Base-by-base conservation (phyloP, 2,888 invertebrate species). In the Mesorhabditis spiculigera region DNA sequence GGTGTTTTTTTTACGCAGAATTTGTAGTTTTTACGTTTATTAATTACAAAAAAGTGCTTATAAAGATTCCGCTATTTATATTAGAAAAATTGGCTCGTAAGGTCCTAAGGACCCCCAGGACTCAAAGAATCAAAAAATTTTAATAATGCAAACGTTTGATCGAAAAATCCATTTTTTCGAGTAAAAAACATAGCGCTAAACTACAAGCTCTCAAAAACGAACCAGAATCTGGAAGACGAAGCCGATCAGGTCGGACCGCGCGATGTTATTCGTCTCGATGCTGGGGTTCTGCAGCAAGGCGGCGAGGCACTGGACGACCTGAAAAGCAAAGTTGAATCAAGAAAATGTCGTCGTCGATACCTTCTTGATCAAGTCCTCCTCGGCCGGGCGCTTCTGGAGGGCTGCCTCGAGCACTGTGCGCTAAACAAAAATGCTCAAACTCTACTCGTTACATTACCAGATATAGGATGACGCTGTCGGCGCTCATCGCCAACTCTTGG, bases 261-360 rank as follows among this genome's bases (percentile, higher is more conserved):
- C 90, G 67, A 93, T 89, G 73, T 91, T 90, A 69, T 91, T 89
- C 68, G 94, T 89, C 50, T 91, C 90, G 77, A 95, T 90, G 13
- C 92, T 93, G 81, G 91, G 91, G 10, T 94, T 91, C 69, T 91
- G 91, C 79, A 95, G 90, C 95, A 95, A 96, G 6, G 94, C 93
- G 0, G 93, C 93, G 86, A 94, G 91, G 87, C 95, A 95, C 8
- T 63, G 63, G 8, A 81, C 68, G 4, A 75, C 71, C 70, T 75
- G 62, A 5, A 45, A 45, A 13, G 2, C 13, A 13, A 50, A 8
- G 8, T 50, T 61, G 44, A 50, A 68, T 71, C 41, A 61, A 63
- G 4, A 73, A 58, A 50, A 73, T 72, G 44, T 69, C 63, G 50
- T 75, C n/a, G 16, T 16, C n/a, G 10, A 63, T 28, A 70, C 70